Evolutionary conservation across 53 echinoderm and acorn worm genomes (phyloP), one percentile per base, ranked within the genome.

Genomic region (Holothuria leucospilota): DNA sequence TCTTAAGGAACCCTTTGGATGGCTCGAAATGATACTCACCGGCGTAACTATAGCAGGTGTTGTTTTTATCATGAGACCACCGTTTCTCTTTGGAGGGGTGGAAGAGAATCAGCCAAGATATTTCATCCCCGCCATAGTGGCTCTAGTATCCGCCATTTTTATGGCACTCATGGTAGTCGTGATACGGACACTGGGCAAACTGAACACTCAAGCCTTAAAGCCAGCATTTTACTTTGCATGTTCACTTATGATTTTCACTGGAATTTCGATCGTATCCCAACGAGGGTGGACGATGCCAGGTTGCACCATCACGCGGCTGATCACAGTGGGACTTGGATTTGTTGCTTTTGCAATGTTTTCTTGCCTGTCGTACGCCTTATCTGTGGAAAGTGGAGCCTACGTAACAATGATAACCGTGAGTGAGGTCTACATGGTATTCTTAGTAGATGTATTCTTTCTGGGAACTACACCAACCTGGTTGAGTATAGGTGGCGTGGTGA

Each of bases 21-120:
- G n/a, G 49, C 25, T 75, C 8, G 75, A 75, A 75, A 10, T 26
- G 8, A 12, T 75, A 4, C 62, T 87, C 28, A 68, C 79, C 6
- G 51, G 64, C 0, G 2, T 49, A 21, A 27, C 75, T n/a, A 75
- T 75, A 13, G 23, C 25, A n/a, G 75, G 75, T 18, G 89, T 89
- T 25, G 9, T 82, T 20, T 63, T 88, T 8, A 82, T 88, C 29
- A 62, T 82, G 51, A 70, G 82, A 51, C 88, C 88, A 8, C 40
- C 88, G 20, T 82, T 88, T 51, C 58, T 88, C 2, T 88, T 88
- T 60, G 88, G 82, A 51, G 51, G 59, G 21, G 68, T 52, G 8
- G 89, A 39, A 24, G 34, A 12, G 20, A 21, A 5, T 13, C 64
- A 85, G 25, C 38, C 59, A 6, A 75, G 53, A 21, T 7, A 20